Evolutionary conservation across 2,888 invertebrate genomes (phyloP).

Genomic region (Melipona beecheii): DNA sequence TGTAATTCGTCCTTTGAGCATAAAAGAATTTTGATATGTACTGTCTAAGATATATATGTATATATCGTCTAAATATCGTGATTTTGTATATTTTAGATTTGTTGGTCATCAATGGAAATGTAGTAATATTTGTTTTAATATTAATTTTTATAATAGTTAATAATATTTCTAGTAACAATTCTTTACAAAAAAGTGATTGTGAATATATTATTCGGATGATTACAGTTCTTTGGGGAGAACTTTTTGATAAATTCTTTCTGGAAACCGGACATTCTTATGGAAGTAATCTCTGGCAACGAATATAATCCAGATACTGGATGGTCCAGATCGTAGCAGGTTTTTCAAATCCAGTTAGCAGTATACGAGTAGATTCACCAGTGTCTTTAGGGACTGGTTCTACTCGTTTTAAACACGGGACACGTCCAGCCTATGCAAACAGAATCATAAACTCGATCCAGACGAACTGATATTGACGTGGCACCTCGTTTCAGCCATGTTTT

Average conservation of each 20-base stretch:
- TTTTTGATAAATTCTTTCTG: background rate
- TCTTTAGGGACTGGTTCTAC: conserved; percentile 44
- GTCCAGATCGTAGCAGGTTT: conserved; percentile 34
- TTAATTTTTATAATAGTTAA: background rate
- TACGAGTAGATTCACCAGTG: conserved; percentile 1
- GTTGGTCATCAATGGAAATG: too few relatives aligned
- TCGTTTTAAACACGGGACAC: conserved; percentile 47
- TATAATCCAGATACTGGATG: conserved; percentile 18
- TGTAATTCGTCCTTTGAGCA: too few relatives aligned
- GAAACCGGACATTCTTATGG: background rate
- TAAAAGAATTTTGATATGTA: too few relatives aligned
- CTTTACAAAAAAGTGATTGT: background rate
- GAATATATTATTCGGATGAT: background rate
- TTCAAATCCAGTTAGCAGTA: conserved; percentile 2
- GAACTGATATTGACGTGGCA: background rate
- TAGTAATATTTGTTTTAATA: background rate
- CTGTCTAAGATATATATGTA: too few relatives aligned
- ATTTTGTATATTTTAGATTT: too few relatives aligned
- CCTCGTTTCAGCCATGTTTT: conserved; percentile 7
- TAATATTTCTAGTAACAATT: background rate
- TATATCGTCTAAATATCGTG: too few relatives aligned
- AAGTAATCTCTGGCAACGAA: background rate
- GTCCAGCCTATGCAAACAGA: conserved; percentile 55
- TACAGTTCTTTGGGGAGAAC: too few relatives aligned
- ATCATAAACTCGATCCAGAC: conserved; percentile 50